Evolutionary conservation across 92 coral and sea anemone genomes (phyloP).

Genomic region (Anthopleura xanthogrammica): DNA sequence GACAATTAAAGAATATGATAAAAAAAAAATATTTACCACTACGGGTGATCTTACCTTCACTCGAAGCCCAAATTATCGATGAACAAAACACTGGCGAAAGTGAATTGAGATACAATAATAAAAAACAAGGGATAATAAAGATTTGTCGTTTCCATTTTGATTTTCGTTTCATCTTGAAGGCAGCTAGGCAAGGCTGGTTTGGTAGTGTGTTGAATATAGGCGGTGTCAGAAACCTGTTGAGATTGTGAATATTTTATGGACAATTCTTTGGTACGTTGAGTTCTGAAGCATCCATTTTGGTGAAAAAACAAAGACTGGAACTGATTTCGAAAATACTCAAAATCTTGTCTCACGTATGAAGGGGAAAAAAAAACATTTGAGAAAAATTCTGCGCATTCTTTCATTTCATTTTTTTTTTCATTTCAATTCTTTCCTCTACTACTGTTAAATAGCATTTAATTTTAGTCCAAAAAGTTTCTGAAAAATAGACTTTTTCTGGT

Average conservation of each 20-base stretch:
- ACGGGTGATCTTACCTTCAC: not conserved
- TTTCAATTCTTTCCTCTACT: not conserved
- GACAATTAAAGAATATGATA: not conserved
- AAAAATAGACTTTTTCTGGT: not conserved
- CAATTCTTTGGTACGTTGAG: not conserved
- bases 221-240: constrained; percentile 2
- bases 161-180: constrained; percentile 24
- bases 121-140: constrained; percentile 1
- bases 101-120: constrained; percentile 5
- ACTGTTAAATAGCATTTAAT: not conserved
- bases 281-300: not conserved
- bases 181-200: constrained; percentile 15
- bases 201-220: not conserved
- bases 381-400: too few species aligned
- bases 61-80: constrained; percentile 12
- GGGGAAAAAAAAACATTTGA: not conserved
- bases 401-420: not conserved
- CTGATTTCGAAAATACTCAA: not conserved
- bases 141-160: not conserved
- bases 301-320: not conserved
- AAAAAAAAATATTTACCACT: not conserved
- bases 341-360: not conserved
- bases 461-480: not conserved
- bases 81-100: not conserved
- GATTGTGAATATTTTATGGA: constrained; percentile 6